Evolutionary conservation across 2,888 invertebrate genomes (phyloP).

Genomic region (Steinernema scapterisci): DNA sequence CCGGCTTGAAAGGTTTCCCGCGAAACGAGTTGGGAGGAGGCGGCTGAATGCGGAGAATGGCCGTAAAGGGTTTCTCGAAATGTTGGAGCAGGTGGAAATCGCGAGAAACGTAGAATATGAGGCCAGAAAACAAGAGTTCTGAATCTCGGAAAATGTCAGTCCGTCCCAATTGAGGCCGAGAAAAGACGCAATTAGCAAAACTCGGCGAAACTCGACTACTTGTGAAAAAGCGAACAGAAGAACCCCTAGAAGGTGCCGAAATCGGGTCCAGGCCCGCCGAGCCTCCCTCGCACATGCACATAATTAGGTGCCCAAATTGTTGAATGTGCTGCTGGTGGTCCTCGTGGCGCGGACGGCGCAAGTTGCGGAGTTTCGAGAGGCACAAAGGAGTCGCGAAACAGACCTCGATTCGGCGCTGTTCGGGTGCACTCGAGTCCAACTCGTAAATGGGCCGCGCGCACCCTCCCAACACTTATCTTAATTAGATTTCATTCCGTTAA

Average conservation of each 20-base stretch:
- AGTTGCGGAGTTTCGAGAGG: neutral
- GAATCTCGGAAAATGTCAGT: too few species aligned
- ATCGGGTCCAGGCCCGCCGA: neutral
- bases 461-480: conserved; percentile 29
- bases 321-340: neutral
- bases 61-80: too few species aligned
- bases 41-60: too few species aligned
- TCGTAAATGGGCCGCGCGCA: conserved; percentile 13
- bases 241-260: neutral
- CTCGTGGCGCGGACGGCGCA: neutral
- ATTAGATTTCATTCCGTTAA: conserved; percentile 18
- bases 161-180: too few species aligned
- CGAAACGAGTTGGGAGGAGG: too few species aligned
- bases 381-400: conserved; percentile 23
- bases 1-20: too few species aligned
- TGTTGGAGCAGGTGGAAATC: too few species aligned
- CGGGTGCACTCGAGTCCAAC: conserved; percentile 6
- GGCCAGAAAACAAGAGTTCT: too few species aligned
- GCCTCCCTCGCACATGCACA: neutral
- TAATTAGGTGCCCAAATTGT: conserved; percentile 5
- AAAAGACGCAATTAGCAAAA: too few species aligned
- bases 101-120: too few species aligned
- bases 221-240: neutral
- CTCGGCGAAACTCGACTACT: too few species aligned
- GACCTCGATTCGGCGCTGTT: neutral